phyloP scores from a whole-genome alignment of 2,888 invertebrate species.

The Athalia circularis region DNA sequence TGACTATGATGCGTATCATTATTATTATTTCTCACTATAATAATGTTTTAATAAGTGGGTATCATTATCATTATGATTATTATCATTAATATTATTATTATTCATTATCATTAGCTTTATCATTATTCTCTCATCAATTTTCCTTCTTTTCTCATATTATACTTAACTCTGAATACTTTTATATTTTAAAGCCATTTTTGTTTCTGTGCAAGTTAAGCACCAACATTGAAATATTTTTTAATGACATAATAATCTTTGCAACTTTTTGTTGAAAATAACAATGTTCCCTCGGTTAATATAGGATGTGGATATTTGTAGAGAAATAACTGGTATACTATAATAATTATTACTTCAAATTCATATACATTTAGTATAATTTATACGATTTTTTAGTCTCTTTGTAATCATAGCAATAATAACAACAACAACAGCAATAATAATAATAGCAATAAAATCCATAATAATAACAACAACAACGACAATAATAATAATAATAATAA shows the following conservation, averaged over 20 bases:
- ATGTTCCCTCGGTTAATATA: too few species aligned
- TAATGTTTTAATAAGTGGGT: background rate
- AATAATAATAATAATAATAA: too few species aligned
- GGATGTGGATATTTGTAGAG: background rate
- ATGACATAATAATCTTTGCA: slow-evolving; percentile 39
- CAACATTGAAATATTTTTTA: slow-evolving; percentile 41
- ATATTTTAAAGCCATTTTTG: slow-evolving; percentile 37
- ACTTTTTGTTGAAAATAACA: slow-evolving; percentile 11
- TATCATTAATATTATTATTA: slow-evolving; percentile 11
- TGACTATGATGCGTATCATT: background rate
- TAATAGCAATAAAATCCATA: too few species aligned
- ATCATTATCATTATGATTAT: slow-evolving; percentile 15
- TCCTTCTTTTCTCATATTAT: slow-evolving; percentile 1
- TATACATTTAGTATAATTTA: too few species aligned
- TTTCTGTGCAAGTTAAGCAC: slow-evolving; percentile 42
- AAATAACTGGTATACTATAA: slow-evolving; percentile 38
- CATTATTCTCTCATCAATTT: slow-evolving; percentile 8
- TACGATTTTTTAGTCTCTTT: too few species aligned
- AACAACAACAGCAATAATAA: too few species aligned
- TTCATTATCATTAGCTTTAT: slow-evolving; percentile 8
- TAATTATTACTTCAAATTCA: too few species aligned
- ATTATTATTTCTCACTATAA: slow-evolving; percentile 7
- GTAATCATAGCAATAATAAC: too few species aligned
- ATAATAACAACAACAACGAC: too few species aligned
- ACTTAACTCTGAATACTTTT: slow-evolving; percentile 40